Evolutionary conservation across 2,888 invertebrate genomes (phyloP).

Genomic region (Synergus itoensis): DNA sequence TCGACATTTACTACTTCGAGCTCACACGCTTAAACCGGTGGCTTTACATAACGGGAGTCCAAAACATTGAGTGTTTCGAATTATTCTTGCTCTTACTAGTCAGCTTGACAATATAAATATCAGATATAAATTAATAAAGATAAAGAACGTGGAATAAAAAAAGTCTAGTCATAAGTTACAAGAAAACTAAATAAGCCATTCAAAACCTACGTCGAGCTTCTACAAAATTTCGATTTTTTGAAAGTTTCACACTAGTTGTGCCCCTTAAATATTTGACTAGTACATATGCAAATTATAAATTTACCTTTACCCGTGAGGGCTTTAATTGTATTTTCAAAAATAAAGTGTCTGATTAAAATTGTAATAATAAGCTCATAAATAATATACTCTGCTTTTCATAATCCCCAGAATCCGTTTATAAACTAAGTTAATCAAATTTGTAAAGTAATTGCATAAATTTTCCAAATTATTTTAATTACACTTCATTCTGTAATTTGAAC

Average conservation of each 20-base stretch:
- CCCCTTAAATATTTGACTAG: neutral
- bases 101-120: neutral
- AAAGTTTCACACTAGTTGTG: neutral
- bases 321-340: neutral
- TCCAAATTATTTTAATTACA: neutral
- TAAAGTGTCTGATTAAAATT: neutral
- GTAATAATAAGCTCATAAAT: neutral
- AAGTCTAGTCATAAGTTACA: neutral
- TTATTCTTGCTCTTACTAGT: neutral
- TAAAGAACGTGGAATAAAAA: neutral
- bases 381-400: neutral
- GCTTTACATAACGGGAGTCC: neutral
- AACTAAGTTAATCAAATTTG: neutral
- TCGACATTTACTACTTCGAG: slow-evolving; percentile 17
- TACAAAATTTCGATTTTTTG: no score
- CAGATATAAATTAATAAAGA: neutral
- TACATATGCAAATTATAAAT: neutral
- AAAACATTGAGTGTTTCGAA: neutral
- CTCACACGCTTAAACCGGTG: neutral
- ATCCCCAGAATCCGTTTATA: neutral
- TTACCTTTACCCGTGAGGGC: neutral
- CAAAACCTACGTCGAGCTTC: no score
- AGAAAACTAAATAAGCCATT: no score
- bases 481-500: neutral
- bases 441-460: neutral